These are phyloP conservation scores for Tadarida brasiliensis DNA, from an alignment of 2,797 vertebrate genomes.

Conservation along the genomic window DNA sequence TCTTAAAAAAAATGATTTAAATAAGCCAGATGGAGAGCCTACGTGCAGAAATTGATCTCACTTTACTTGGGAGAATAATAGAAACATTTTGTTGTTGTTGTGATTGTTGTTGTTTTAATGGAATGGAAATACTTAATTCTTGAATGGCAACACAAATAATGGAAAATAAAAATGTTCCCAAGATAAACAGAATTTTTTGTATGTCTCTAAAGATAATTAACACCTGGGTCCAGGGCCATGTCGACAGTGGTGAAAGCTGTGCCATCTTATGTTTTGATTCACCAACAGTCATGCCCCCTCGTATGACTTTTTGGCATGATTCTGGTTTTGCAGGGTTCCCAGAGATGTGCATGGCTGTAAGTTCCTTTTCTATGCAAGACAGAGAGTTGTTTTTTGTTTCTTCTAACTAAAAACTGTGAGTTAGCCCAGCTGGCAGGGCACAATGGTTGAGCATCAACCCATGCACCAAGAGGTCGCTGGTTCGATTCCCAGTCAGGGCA, in stretches of 20 bases:
- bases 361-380: not conserved
- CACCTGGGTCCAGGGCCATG: not conserved
- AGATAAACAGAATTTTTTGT: not conserved
- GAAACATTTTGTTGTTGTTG: not conserved
- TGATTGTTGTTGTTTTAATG: not conserved
- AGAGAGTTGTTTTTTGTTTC: not conserved
- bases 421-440: not conserved
- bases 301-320: not conserved
- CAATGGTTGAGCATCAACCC: no score
- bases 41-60: not conserved
- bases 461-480: no score
- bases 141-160: not conserved
- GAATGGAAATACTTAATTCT: constrained; percentile 2
- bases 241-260: not conserved
- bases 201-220: constrained; percentile 3
- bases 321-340: not conserved
- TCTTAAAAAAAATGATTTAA: not conserved
- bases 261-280: not conserved
- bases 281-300: not conserved
- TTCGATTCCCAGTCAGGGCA: no score
- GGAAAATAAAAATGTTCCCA: not conserved
- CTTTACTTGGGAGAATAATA: not conserved
- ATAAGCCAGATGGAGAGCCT: not conserved
- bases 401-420: not conserved
- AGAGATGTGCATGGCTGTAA: not conserved